Evolutionary conservation across 1,140 invertebrate species (phyloP).

Genomic region (Zaprionus capensis): DNA sequence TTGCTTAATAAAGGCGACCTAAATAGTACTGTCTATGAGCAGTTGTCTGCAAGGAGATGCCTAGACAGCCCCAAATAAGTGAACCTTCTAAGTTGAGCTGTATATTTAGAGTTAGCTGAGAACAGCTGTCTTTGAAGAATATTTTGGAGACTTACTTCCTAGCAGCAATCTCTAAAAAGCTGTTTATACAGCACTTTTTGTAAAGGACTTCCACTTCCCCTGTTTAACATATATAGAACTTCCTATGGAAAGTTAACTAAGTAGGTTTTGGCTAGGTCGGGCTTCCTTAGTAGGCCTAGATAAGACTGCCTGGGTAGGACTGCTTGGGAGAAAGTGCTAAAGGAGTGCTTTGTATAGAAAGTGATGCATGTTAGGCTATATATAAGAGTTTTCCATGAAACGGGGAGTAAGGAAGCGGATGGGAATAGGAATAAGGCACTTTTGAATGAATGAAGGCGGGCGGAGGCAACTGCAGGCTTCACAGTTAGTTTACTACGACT

Average conservation of each 20-base stretch:
- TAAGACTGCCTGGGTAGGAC: not conserved
- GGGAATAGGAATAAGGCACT: not conserved
- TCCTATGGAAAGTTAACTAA: too few relatives aligned
- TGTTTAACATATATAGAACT: too few relatives aligned
- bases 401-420: not conserved
- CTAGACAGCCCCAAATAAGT: too few relatives aligned
- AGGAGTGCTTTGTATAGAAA: too few relatives aligned
- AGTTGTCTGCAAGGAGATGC: not conserved
- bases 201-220: too few relatives aligned
- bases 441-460: conserved; percentile 62
- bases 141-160: too few relatives aligned
- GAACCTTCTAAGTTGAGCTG: too few relatives aligned
- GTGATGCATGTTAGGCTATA: not conserved
- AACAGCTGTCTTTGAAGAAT: not conserved
- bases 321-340: too few relatives aligned
- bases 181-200: not conserved
- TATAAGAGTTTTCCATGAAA: not conserved
- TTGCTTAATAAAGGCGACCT: too few relatives aligned
- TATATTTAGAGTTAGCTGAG: not conserved
- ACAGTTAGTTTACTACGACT: conserved; percentile 55
- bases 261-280: too few relatives aligned
- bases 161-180: not conserved
- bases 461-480: conserved; percentile 13
- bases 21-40: not conserved
- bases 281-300: not conserved